phyloP scores from a whole-genome alignment of 2,888 invertebrate genomes.

The Calameuta pallipes region DNA sequence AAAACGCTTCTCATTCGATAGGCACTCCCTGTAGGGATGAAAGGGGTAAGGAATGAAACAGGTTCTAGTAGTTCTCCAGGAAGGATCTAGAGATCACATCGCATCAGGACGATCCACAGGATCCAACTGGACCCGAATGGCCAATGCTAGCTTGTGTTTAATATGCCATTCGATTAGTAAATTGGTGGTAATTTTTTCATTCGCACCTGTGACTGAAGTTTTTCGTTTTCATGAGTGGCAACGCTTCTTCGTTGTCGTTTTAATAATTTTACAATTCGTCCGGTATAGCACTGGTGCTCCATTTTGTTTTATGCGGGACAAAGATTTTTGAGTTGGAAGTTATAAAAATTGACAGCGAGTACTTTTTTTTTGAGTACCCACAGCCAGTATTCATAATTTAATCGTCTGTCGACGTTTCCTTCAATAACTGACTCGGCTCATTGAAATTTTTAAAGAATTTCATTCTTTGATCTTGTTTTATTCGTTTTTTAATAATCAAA shows the following conservation, averaged over 20 bases:
- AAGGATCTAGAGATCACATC: background rate
- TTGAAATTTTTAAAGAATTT: background rate
- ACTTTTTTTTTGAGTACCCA: background rate
- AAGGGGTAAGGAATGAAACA: background rate
- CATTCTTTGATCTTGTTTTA: background rate
- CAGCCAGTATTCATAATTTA: background rate
- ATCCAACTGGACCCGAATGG: background rate
- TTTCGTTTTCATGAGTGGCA: slow-evolving; percentile 31
- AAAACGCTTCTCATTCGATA: background rate
- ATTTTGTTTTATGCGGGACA: slow-evolving; percentile 9
- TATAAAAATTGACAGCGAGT: background rate
- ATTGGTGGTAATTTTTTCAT: slow-evolving; percentile 49
- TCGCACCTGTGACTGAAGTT: slow-evolving; percentile 46
- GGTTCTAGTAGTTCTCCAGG: background rate
- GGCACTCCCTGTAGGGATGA: background rate
- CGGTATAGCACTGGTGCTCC: background rate
- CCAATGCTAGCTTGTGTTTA: background rate
- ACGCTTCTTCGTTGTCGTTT: background rate
- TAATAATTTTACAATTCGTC: background rate
- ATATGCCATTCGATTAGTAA: slow-evolving; percentile 40
- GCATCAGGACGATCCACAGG: background rate
- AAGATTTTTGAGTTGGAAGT: background rate
- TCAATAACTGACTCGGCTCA: background rate
- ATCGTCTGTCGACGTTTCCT: background rate
- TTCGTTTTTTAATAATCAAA: background rate